phyloP scores from a whole-genome alignment of 2,113 vertebrate species.

The Crotalus helleri region DNA sequence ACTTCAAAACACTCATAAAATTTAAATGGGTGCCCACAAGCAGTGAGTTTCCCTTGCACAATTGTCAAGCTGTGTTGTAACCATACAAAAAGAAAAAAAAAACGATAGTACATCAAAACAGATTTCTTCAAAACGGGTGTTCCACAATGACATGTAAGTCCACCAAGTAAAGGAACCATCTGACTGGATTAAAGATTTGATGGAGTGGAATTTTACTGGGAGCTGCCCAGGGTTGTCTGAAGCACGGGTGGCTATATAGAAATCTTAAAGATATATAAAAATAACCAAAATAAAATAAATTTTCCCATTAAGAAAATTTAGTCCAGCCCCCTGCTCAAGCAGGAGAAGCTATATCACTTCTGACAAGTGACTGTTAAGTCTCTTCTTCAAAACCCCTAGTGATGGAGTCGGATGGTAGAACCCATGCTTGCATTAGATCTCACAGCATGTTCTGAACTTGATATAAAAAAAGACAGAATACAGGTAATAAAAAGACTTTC shows the following conservation, averaged over 20 bases:
- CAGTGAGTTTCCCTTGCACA: constrained; percentile 41
- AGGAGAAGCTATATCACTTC: too few species aligned
- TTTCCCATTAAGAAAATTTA: background rate
- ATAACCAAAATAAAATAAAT: background rate
- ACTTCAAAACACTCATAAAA: background rate
- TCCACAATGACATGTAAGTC: background rate
- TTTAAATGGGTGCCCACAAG: constrained; percentile 33
- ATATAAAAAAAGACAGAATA: background rate
- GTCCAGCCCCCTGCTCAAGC: too few species aligned
- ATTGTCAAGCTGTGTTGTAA: constrained; percentile 31
- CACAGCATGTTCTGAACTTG: background rate
- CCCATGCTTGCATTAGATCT: background rate
- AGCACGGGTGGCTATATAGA: too few species aligned
- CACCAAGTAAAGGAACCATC: background rate
- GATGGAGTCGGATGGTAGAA: too few species aligned
- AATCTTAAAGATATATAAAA: too few species aligned
- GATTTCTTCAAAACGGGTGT: background rate
- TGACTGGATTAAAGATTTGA: background rate
- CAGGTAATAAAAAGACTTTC: too few species aligned
- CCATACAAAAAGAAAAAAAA: background rate
- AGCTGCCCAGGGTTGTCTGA: background rate
- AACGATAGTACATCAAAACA: background rate
- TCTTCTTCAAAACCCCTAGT: too few species aligned
- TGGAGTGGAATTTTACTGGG: background rate
- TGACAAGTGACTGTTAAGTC: too few species aligned